A percentile compares a stretch with the other conserved stretches of the same genome.
These are phyloP conservation scores for Zapornia atra DNA, from an alignment of 2,113 vertebrate species.

Conservation along the genomic window DNA sequence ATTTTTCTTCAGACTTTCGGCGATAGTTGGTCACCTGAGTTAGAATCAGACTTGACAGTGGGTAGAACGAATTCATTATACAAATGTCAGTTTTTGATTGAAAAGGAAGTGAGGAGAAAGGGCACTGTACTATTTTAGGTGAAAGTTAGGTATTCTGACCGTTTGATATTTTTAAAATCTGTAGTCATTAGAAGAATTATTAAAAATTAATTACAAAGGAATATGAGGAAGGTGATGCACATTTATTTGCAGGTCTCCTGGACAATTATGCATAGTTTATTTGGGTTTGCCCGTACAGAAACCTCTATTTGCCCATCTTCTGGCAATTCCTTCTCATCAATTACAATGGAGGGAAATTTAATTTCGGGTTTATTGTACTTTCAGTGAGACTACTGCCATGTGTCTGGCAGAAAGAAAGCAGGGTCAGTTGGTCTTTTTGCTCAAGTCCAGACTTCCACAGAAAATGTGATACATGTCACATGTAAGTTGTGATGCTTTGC, in stretches of 20 bases:
- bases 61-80: background rate
- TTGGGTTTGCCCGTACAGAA: background rate
- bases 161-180: background rate
- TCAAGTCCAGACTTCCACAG: background rate
- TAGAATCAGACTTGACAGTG: background rate
- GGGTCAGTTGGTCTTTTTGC: background rate
- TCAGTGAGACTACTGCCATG: background rate
- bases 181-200: background rate
- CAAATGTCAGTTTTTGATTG: background rate
- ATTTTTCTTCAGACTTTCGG: background rate
- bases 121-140: background rate
- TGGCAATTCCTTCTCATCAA: background rate
- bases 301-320: background rate
- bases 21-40: background rate
- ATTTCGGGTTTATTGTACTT: background rate
- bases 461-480: fast-evolving
- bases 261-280: background rate
- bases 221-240: background rate
- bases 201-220: background rate
- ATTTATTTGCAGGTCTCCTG: background rate
- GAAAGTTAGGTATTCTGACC: background rate
- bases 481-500: background rate
- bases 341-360: background rate
- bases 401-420: background rate
- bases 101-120: background rate